These are phyloP conservation scores for Ecliptopera silaceata DNA, from an alignment of 2,888 invertebrate species.

Conservation along the genomic window DNA sequence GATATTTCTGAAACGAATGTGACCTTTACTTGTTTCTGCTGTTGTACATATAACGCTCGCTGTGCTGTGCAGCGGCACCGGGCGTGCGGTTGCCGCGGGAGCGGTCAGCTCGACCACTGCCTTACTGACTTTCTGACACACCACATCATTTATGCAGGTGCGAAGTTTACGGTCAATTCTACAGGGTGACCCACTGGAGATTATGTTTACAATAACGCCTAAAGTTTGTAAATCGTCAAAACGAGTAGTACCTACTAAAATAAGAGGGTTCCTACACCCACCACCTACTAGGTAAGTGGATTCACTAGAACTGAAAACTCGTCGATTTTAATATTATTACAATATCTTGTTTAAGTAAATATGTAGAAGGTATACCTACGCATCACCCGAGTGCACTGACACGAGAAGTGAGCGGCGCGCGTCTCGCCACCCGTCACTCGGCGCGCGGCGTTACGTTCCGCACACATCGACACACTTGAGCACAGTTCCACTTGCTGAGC, in stretches of 20 bases:
- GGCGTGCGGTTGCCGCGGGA: no score
- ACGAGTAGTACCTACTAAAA: no score
- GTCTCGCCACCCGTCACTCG: conserved; percentile 1
- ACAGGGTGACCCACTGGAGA: neutral
- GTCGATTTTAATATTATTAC: neutral
- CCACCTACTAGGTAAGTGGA: no score
- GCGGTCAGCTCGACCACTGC: neutral
- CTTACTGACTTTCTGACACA: neutral
- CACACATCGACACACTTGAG: no score
- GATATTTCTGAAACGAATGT: no score
- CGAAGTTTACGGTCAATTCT: neutral
- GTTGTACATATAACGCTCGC: no score
- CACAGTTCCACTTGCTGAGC: no score
- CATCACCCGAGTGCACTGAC: neutral
- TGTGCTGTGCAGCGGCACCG: no score
- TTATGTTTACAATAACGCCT: neutral
- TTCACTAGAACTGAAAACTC: neutral
- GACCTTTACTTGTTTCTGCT: no score
- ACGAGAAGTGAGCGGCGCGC: neutral
- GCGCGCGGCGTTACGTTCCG: neutral
- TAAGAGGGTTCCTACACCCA: no score
- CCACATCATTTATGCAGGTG: neutral
- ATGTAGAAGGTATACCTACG: neutral
- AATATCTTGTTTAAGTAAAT: conserved; percentile 9
- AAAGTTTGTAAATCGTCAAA: no score